Evolutionary conservation across 2,113 vertebrate genomes (phyloP), one percentile per base, ranked within the genome.

Genomic region (Microcebus griseorufus): DNA sequence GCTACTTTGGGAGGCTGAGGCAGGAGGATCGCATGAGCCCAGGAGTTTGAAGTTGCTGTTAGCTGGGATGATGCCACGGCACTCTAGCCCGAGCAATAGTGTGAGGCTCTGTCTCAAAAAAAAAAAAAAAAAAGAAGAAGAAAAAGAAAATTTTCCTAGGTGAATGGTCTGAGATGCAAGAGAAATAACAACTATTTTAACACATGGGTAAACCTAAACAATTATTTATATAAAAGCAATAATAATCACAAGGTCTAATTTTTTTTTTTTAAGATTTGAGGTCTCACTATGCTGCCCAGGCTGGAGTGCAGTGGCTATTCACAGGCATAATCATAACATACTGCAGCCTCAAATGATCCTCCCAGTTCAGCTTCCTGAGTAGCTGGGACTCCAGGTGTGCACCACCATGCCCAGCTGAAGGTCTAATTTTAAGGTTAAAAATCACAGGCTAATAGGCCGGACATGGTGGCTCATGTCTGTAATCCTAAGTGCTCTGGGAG

Each of bases 341-440:
- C 73, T 48, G 73, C 73, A 75, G 73, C 73, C 42, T 76, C 27
- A 48, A 76, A 45, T 3, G 42, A 48, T 48, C 73, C 73, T 76
- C 42, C 4, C 1, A 27, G 25, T 42, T 32, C 73, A 76, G 73
- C 16, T 42, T 48, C 45, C 27, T 18, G 16, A 76, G 73, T 9
- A 76, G 27, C 73, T 9, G 27, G 73, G 45, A 76, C 42, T 76
- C 32, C 27, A 76, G 27, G 73, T 48, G 14, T 76, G 73, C 3
- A 48, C 73, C 42, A 29, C 8, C 9, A 16, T 48, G 73, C 45
- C 42, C 27, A 32, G 73, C 32, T 53, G 23, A 79, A 42, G 6
- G 65, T 58, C 79, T 95, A 73, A 80, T 73, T 73, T 65, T 73
- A 81, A 90, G 32, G 11, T 90, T 65, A 93, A 90, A 90, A 88